These are phyloP conservation scores for Heliothis peltigera DNA, from an alignment of 2,888 invertebrate species.

Conservation along the genomic window DNA sequence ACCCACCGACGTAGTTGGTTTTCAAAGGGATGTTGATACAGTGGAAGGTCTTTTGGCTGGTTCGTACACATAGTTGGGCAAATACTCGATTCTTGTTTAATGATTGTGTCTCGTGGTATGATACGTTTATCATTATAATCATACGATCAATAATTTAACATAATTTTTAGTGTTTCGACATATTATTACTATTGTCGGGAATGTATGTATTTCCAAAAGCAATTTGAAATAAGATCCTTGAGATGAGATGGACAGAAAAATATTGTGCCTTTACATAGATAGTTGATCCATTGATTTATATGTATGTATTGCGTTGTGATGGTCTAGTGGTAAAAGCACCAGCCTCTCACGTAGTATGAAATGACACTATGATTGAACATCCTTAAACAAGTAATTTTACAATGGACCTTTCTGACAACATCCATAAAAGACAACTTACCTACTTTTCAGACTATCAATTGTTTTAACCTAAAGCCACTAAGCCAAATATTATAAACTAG, in stretches of 20 bases:
- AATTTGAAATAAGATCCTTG: conserved; percentile 23
- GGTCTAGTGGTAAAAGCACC: too few relatives aligned
- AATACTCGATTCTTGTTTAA: conserved; percentile 60
- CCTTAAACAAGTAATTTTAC: too few relatives aligned
- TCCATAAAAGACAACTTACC: too few relatives aligned
- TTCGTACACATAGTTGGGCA: conserved; percentile 56
- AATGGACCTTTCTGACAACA: too few relatives aligned
- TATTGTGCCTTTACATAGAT: too few relatives aligned
- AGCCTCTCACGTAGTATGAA: too few relatives aligned
- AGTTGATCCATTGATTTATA: too few relatives aligned
- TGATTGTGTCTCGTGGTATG: conserved; percentile 54
- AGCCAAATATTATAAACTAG: neutral
- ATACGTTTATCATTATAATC: conserved; percentile 55
- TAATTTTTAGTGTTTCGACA: conserved; percentile 29
- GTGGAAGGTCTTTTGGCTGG: conserved; percentile 39
- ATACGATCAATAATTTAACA: conserved; percentile 46
- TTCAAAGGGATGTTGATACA: conserved; percentile 7
- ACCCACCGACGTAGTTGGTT: conserved; percentile 11
- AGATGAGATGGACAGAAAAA: neutral
- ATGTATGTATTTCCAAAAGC: conserved; percentile 10
- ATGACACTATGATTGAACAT: too few relatives aligned
- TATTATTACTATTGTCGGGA: conserved; percentile 10
- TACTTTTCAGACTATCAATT: too few relatives aligned
- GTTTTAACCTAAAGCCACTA: too few relatives aligned
- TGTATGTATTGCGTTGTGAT: too few relatives aligned